These are phyloP conservation scores for Lepus americanus DNA, from an alignment of 2,113 vertebrate genomes.

Conservation along the genomic window DNA sequence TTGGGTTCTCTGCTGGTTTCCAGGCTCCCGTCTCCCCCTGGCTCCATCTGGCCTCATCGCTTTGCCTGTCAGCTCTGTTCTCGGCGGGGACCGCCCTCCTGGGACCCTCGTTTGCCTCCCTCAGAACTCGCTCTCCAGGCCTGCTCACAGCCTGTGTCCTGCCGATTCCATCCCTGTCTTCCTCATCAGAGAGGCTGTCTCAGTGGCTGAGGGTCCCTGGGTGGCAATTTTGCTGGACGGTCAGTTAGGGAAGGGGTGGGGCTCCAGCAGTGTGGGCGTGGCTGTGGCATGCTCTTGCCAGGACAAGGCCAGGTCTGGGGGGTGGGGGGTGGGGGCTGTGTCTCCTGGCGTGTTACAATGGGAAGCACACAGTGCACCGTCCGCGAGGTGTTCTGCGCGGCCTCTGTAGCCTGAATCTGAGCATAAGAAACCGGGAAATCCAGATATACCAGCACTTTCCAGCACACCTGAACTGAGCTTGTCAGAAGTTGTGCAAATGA, in stretches of 20 bases:
- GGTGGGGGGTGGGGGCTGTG: accelerated
- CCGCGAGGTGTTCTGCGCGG: neutral
- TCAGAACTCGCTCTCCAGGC: neutral
- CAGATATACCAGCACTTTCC: neutral
- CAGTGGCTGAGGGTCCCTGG: neutral
- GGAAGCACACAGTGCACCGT: neutral
- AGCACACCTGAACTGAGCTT: neutral
- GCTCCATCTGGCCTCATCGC: neutral
- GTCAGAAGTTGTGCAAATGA: neutral
- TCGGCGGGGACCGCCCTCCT: neutral
- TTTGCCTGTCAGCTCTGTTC: neutral
- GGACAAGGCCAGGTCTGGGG: accelerated
- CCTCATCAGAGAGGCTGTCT: neutral
- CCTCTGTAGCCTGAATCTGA: neutral
- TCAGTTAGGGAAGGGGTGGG: neutral
- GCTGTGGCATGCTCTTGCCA: too few species aligned
- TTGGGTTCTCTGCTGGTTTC: neutral
- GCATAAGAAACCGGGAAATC: neutral
- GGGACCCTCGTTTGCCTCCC: neutral
- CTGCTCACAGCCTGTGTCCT: neutral
- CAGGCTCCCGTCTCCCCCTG: neutral
- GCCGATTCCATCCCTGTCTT: neutral
- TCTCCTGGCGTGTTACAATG: neutral
- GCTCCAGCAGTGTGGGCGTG: too few species aligned
- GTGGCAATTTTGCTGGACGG: neutral